These are phyloP conservation scores for Drosophila mayaguana DNA, from an alignment of 2,888 invertebrate species.

Conservation along the genomic window DNA sequence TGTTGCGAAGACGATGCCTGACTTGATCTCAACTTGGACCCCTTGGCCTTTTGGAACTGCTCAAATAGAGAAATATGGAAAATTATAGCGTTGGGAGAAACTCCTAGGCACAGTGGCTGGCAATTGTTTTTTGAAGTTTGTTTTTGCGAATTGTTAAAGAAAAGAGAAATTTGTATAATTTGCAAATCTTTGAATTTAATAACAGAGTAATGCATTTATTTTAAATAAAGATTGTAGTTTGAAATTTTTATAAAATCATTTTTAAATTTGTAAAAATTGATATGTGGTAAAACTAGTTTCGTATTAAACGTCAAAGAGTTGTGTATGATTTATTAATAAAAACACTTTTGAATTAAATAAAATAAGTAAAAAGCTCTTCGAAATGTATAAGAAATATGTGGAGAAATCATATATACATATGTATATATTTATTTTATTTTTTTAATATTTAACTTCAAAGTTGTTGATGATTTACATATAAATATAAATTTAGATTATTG, in stretches of 20 bases:
- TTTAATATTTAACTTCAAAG: background rate
- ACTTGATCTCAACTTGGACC: slow-evolving; percentile 21
- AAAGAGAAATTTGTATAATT: slow-evolving; percentile 2
- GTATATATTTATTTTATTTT: no score
- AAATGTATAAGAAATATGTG: no score
- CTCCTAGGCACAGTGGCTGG: background rate
- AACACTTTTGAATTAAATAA: background rate
- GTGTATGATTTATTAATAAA: background rate
- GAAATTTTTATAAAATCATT: no score
- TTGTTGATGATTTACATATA: background rate
- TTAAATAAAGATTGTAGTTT: no score
- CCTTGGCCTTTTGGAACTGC: slow-evolving; percentile 14
- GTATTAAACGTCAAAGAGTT: background rate
- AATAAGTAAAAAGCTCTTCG: no score
- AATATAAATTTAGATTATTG: no score
- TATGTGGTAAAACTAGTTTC: background rate
- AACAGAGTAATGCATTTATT: no score
- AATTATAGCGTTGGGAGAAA: slow-evolving; percentile 25
- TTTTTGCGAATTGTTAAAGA: background rate
- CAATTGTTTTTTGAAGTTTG: background rate
- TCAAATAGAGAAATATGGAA: background rate
- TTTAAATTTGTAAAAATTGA: no score
- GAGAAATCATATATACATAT: no score
- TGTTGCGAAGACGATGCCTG: slow-evolving; percentile 11
- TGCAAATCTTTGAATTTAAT: background rate